phyloP scores from a whole-genome alignment of 2,113 vertebrate genomes.

The Melanostigma gelatinosum region DNA sequence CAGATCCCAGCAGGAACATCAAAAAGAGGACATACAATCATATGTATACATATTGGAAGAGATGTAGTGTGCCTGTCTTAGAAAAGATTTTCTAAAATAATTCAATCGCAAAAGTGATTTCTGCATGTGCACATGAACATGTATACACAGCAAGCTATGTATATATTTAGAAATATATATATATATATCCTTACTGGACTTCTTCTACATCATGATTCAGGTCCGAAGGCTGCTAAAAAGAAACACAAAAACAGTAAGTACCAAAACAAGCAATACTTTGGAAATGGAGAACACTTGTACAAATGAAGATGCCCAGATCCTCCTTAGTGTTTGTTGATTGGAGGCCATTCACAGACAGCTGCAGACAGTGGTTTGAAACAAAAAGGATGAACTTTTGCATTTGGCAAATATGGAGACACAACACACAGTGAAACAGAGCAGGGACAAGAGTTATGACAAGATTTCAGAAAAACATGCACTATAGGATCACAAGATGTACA shows the following conservation, averaged over 20 bases:
- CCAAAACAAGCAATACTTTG: too few relatives aligned
- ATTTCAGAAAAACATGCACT: background rate
- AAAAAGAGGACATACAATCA: background rate
- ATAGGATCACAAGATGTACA: background rate
- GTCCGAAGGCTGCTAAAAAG: background rate
- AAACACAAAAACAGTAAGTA: background rate
- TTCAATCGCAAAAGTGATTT: too few relatives aligned
- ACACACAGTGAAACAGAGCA: background rate
- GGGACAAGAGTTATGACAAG: background rate
- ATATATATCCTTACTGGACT: background rate
- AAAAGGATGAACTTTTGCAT: too few relatives aligned
- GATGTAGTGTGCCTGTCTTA: background rate
- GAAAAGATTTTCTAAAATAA: too few relatives aligned
- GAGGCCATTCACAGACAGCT: too few relatives aligned
- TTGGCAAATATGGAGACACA: too few relatives aligned
- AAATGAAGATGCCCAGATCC: too few relatives aligned
- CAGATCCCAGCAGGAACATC: background rate
- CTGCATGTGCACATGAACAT: background rate
- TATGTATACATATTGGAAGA: background rate
- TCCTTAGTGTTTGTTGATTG: too few relatives aligned
- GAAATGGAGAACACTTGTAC: too few relatives aligned
- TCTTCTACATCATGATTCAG: background rate
- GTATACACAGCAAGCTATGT: too few relatives aligned
- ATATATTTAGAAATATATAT: background rate
- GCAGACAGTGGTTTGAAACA: too few relatives aligned